Percentiles rank a stretch among this genome's conserved stretches.
phyloP scores from a whole-genome alignment of 2,113 vertebrate species.

The Panthera leo region DNA sequence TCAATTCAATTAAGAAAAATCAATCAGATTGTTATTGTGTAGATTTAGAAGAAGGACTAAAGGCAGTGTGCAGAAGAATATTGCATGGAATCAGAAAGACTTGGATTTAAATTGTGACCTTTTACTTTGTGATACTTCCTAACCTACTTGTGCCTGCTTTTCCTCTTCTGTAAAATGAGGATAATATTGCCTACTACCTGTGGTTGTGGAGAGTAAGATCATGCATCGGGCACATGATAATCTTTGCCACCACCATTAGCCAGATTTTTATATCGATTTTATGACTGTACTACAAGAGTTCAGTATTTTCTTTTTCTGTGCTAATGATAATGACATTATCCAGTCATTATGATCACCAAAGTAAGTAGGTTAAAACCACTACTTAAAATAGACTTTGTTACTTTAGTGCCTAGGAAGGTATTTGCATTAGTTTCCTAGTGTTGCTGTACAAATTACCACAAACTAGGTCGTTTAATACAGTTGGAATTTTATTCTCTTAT shows the following conservation, averaged over 20 bases:
- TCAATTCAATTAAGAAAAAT: not conserved
- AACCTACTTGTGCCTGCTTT: not conserved
- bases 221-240: accelerated
- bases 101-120: not conserved
- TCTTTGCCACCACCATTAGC: not conserved
- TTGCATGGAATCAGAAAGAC: not conserved
- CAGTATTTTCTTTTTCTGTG: not conserved
- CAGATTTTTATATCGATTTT: not conserved
- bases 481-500: not conserved
- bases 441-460: not conserved
- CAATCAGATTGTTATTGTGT: not conserved
- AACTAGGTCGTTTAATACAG: not conserved
- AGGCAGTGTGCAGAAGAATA: not conserved
- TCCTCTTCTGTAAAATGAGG: not conserved
- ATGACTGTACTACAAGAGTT: not conserved
- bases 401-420: not conserved
- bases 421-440: not conserved
- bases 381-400: not conserved
- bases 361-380: not conserved
- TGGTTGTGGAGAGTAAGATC: not conserved
- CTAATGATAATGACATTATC: not conserved
- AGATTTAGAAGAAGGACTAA: not conserved
- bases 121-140: not conserved
- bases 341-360: not conserved
- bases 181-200: accelerated